Evolutionary conservation across 2,888 invertebrate species (phyloP).

Genomic region (Phrixothrix hirtus): DNA sequence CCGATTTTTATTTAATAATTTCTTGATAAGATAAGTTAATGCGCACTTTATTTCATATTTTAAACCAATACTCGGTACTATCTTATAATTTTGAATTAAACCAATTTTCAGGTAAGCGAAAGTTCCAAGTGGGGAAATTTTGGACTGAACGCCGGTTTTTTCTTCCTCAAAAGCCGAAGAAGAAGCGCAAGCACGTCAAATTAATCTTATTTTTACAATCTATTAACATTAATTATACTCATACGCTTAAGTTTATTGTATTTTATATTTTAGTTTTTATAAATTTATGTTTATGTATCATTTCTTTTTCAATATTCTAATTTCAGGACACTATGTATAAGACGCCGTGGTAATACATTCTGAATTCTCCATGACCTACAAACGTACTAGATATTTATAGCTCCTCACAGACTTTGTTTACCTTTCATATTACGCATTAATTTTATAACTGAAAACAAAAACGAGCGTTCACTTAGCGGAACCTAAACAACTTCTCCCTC

Average conservation of each 20-base stretch:
- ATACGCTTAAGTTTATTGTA: background rate
- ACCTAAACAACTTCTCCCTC: too few species aligned
- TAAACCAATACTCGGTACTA: background rate
- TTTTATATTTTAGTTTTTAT: background rate
- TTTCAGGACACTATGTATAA: background rate
- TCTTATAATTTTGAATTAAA: conserved; percentile 19
- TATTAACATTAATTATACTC: background rate
- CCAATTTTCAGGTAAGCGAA: conserved; percentile 69
- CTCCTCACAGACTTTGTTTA: too few species aligned
- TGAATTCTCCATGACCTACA: too few species aligned
- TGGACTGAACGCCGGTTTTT: conserved; percentile 70
- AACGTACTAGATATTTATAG: too few species aligned
- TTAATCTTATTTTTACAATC: conserved; percentile 2
- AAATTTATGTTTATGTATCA: background rate
- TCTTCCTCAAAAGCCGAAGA: conserved; percentile 56
- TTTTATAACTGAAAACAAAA: too few species aligned
- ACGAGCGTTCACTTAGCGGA: too few species aligned
- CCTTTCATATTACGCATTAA: too few species aligned
- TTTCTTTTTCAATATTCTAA: background rate
- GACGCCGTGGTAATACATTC: too few species aligned
- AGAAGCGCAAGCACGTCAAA: conserved; percentile 13
- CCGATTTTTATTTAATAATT: too few species aligned
- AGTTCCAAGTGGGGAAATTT: conserved; percentile 72
- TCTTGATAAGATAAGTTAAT: conserved; percentile 1
- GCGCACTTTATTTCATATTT: background rate